Evolutionary conservation across 2,888 invertebrate species (phyloP), one percentile per base, ranked within the genome.

Genomic region (Sarcophaga subvicina): DNA sequence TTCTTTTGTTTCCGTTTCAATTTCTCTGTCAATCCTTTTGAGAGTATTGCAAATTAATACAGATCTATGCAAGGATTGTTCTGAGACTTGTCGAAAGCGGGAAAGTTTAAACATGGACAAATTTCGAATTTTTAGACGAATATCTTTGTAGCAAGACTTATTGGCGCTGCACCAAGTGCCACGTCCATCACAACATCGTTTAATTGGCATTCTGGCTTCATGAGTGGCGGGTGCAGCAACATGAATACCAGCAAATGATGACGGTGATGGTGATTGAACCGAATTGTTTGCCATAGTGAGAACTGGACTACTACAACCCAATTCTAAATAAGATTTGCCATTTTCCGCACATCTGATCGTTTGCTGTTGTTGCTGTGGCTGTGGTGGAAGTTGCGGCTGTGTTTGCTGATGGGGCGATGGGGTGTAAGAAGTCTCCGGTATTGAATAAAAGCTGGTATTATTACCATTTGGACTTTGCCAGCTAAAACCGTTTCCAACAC

Each of bases 31-130:
- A 91, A 98, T 96, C 92, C 96, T 96, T 92, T 98, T 96, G 89
- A 98, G 93, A 81, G 98, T 98, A 94, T 98, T 98, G 94, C 98
- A 98, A 91, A 98, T 98, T 88, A 98, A 96, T 92, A 98, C 98
- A 71, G 98, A 98, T 88, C 98, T 96, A 90, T 97, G 95, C 85
- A 98, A 94, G 87, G 97, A 97, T 66, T 98, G 98, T 93, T 98
- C 98, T 80, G 97, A 97, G 89, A 97, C 97, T 93, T 98, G 98
- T 80, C 98, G 95, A 91, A 97, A 96, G 90, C 97, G 95, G 91
- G 97, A 97, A 89, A 98, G 94, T 94, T 98, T 98, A 93, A 97
- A 96, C 96, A 98, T 98, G 89, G 98, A 98, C 89, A 98, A 95
- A 93, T 98, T 98, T 93, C 98, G 96, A 92, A 98, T 97, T 91